phyloP scores from a whole-genome alignment of 2,113 vertebrate genomes.

The Xenopus tropicalis region DNA sequence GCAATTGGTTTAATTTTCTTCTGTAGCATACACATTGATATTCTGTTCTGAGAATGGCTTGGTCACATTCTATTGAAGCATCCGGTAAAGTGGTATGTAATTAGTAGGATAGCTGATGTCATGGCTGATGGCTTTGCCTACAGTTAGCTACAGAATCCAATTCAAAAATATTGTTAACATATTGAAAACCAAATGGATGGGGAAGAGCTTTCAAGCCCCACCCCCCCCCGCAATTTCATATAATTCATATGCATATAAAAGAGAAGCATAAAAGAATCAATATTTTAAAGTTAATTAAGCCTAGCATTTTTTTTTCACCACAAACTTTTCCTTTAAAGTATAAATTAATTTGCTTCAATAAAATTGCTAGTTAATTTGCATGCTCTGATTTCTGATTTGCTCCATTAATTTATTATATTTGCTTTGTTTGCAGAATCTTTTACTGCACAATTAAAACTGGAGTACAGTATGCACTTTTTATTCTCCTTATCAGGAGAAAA shows the following conservation, averaged over 20 bases:
- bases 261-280: background rate
- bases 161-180: background rate
- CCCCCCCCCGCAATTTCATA: too few species aligned
- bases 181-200: background rate
- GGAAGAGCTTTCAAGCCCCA: background rate
- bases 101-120: background rate
- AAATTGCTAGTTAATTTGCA: conserved; percentile 29
- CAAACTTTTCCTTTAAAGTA: conserved; percentile 25
- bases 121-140: background rate
- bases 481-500: conserved; percentile 21
- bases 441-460: conserved; percentile 39
- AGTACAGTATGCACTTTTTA: conserved; percentile 27
- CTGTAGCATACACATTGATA: too few species aligned
- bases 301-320: background rate
- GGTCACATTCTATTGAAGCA: too few species aligned
- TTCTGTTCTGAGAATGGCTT: too few species aligned
- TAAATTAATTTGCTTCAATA: conserved; percentile 36
- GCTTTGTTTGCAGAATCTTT: conserved; percentile 43
- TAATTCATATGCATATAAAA: too few species aligned
- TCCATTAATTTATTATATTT: conserved; percentile 37
- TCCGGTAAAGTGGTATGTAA: too few species aligned
- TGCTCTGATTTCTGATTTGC: conserved; percentile 30
- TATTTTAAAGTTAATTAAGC: conserved; percentile 3
- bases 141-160: background rate
- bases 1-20: too few species aligned